phyloP scores from a whole-genome alignment of 1,140 invertebrate species.

The Hetaerina americana region DNA sequence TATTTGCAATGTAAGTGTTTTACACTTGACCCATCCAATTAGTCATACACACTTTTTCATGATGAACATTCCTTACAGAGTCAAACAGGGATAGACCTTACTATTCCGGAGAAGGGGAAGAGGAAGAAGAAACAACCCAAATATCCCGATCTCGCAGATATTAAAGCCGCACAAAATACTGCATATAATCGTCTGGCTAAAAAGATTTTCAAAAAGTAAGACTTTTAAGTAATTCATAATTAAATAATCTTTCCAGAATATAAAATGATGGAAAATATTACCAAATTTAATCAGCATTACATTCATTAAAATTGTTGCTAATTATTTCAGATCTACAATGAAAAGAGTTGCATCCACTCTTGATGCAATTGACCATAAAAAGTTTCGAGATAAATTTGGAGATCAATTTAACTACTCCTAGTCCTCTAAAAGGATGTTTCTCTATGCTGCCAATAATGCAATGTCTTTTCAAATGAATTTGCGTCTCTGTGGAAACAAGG shows the following conservation, averaged over 20 bases:
- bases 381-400: conserved; percentile 34
- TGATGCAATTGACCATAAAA: conserved; percentile 27
- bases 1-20: too few species aligned
- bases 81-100: conserved; percentile 20
- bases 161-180: conserved; percentile 16
- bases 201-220: conserved; percentile 20
- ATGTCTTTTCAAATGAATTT: too few species aligned
- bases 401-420: conserved; percentile 35
- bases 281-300: too few species aligned
- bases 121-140: conserved; percentile 14
- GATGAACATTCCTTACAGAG: conserved; percentile 15
- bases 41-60: too few species aligned
- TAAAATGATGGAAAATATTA: too few species aligned
- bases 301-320: too few species aligned
- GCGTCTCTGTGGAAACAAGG: too few species aligned
- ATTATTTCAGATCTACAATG: conserved; percentile 18
- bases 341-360: conserved; percentile 27
- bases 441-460: too few species aligned
- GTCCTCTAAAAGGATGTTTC: too few species aligned
- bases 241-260: too few species aligned
- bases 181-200: conserved; percentile 16
- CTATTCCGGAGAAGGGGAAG: conserved; percentile 16
- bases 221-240: neutral
- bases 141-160: conserved; percentile 18
- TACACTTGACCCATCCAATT: too few species aligned